Percentiles rank a stretch among this genome's conserved stretches.
Evolutionary conservation across 2,797 vertebrate species (phyloP).

Genomic region (Moxostoma hubbsi): DNA sequence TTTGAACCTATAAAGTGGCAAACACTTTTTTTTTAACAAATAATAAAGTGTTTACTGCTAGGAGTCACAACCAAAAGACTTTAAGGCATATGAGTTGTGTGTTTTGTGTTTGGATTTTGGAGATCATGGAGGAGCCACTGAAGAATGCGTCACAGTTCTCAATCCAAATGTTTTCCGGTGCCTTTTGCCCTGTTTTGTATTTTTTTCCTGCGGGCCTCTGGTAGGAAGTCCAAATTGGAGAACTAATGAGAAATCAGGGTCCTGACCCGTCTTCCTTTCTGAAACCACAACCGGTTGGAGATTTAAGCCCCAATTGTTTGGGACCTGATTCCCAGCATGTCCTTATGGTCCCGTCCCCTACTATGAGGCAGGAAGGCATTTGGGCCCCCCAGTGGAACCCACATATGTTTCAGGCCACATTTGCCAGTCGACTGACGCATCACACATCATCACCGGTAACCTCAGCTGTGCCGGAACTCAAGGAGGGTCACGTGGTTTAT

Average conservation of each 20-base stretch:
- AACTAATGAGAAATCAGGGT: constrained; percentile 17
- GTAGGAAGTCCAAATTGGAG: constrained; percentile 19
- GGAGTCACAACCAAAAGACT: neutral
- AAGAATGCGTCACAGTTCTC: constrained; percentile 13
- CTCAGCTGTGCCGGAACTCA: constrained; percentile 20
- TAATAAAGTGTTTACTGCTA: neutral
- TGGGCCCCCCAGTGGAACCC: constrained; percentile 42
- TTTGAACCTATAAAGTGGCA: neutral
- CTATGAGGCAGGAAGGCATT: constrained; percentile 56
- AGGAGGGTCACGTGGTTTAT: neutral
- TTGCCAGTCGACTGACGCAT: constrained; percentile 54
- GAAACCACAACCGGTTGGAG: constrained; percentile 35
- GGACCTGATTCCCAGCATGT: constrained; percentile 50
- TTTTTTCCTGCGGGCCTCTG: neutral
- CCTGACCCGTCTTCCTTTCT: constrained; percentile 29
- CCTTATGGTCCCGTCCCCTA: constrained; percentile 44
- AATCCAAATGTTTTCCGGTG: neutral
- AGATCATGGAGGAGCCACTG: neutral
- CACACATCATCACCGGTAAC: constrained; percentile 25
- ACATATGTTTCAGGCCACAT: constrained; percentile 56
- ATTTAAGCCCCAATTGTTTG: constrained; percentile 41
- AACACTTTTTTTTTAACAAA: neutral
- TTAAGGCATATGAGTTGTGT: neutral
- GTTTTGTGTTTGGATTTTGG: neutral
- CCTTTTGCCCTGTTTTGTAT: constrained; percentile 9